A percentile compares a stretch with the other conserved stretches of the same genome.
Evolutionary conservation across 1,140 invertebrate genomes (phyloP).

Genomic region (Drosophila lacertosa): DNA sequence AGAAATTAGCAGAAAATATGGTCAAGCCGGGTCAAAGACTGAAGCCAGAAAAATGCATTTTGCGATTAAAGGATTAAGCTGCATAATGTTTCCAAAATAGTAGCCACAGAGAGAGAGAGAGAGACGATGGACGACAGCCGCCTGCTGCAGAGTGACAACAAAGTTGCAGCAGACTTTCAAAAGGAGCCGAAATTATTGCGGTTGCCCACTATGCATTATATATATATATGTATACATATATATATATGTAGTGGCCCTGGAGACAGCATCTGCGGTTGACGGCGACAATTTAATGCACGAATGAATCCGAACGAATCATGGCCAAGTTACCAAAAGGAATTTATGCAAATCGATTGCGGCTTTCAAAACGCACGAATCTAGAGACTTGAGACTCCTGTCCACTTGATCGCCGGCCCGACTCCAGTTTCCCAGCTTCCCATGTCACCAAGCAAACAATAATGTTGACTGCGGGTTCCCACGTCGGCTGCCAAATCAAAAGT

Average conservation of each 20-base stretch:
- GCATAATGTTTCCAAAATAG: slow-evolving; percentile 79
- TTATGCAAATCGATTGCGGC: slow-evolving; percentile 66
- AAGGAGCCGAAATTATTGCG: slow-evolving; percentile 67
- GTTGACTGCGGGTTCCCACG: slow-evolving; percentile 49
- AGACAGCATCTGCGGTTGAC: slow-evolving; percentile 23
- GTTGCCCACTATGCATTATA: slow-evolving; percentile 22
- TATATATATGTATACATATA: background rate
- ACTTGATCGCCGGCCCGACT: background rate
- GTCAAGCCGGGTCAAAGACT: slow-evolving; percentile 27
- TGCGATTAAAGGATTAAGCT: slow-evolving; percentile 77
- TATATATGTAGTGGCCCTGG: too few relatives aligned
- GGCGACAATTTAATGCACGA: slow-evolving; percentile 74
- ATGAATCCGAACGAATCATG: slow-evolving; percentile 43
- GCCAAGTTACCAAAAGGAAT: slow-evolving; percentile 45
- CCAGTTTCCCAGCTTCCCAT: slow-evolving; percentile 26
- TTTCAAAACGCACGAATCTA: slow-evolving; percentile 32
- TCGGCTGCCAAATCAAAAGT: slow-evolving; percentile 69
- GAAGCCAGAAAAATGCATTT: slow-evolving; percentile 33
- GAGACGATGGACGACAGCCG: background rate
- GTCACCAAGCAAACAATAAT: slow-evolving; percentile 47
- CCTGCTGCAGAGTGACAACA: slow-evolving; percentile 55
- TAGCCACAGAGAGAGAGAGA: slow-evolving; percentile 10
- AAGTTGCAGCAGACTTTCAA: slow-evolving; percentile 66
- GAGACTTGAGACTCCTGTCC: background rate
- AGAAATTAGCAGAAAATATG: slow-evolving; percentile 76